Conservation (phyloP, 2,113 vertebrate genomes). For the Crotalus helleri region DNA sequence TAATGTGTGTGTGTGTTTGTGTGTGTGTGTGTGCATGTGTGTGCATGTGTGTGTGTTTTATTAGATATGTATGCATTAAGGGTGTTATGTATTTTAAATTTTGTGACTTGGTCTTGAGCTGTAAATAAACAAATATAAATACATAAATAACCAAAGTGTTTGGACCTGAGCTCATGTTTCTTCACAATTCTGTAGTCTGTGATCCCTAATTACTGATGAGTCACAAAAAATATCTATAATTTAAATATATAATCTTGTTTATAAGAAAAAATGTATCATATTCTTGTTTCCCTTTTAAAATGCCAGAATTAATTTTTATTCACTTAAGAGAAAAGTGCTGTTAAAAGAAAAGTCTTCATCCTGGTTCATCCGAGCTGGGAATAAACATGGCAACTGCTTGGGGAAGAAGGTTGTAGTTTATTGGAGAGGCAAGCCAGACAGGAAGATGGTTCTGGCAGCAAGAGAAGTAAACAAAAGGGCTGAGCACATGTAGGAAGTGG, state of each 20-base stretch:
- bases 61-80: background rate
- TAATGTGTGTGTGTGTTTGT: background rate
- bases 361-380: too few relatives aligned
- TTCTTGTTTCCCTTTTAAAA: background rate
- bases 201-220: constrained; percentile 34
- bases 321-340: background rate
- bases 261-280: background rate
- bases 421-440: too few relatives aligned
- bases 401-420: too few relatives aligned
- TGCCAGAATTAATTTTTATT: background rate
- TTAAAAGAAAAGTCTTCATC: too few relatives aligned
- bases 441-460: too few relatives aligned
- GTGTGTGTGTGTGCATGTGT: rapidly evolving
- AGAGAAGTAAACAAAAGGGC: too few relatives aligned
- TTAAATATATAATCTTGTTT: constrained; percentile 18
- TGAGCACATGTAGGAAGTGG: too few relatives aligned
- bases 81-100: background rate
- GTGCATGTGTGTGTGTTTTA: background rate
- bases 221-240: constrained; percentile 14
- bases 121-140: background rate
- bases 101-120: background rate
- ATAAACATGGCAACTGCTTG: too few relatives aligned
- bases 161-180: constrained; percentile 26
- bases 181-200: constrained; percentile 41
- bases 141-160: constrained; percentile 26